Conservation (phyloP, 2,113 vertebrate genomes). For the Lota lota region DNA sequence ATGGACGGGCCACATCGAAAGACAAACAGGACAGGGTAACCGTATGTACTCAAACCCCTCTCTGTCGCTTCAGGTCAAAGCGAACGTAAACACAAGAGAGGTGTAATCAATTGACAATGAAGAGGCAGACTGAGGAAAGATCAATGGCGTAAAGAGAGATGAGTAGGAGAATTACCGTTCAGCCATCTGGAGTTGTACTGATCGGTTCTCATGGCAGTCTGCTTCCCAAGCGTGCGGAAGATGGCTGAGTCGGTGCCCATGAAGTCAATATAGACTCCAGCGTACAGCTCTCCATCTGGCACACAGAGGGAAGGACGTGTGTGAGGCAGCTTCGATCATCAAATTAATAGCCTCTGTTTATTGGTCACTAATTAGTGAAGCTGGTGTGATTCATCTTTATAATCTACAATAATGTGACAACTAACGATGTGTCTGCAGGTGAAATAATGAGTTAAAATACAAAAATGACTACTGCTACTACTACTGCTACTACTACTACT, state of each 20-base stretch:
- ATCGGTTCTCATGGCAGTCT: conserved; percentile 97
- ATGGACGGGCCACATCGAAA: no score
- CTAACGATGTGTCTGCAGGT: no score
- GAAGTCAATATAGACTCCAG: conserved; percentile 97
- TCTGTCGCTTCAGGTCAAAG: neutral
- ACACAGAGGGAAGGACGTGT: conserved; percentile 23
- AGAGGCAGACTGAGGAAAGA: no score
- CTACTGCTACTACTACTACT: no score
- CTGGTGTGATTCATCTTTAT: no score
- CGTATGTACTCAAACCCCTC: no score
- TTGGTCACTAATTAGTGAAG: no score
- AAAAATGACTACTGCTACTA: no score
- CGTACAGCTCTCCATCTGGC: conserved; percentile 95
- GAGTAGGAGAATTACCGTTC: conserved; percentile 78
- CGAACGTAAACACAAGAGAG: neutral
- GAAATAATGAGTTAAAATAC: no score
- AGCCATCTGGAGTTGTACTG: conserved; percentile 99
- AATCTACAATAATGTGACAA: no score
- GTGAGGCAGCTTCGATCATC: neutral
- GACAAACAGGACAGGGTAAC: no score
- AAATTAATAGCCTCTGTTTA: no score
- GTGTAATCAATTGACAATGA: neutral
- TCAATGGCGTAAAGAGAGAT: conserved; percentile 27
- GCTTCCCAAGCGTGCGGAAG: conserved; percentile 95
- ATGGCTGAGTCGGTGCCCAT: conserved; percentile 98